phyloP scores from a whole-genome alignment of 2,113 vertebrate species.

The Symphodus melops region DNA sequence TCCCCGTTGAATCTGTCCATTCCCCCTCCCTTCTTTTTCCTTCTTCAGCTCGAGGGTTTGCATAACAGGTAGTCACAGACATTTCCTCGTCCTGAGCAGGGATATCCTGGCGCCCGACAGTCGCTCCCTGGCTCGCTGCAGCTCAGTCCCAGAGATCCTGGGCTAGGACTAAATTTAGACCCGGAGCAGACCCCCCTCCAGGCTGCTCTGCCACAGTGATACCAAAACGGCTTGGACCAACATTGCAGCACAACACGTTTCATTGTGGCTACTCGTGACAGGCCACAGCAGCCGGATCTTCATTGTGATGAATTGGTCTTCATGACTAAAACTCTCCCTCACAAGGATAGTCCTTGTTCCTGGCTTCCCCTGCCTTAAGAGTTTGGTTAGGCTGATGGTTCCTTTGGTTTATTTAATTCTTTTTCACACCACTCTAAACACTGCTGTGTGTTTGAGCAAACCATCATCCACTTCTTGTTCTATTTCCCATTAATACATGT shows the following conservation, averaged over 20 bases:
- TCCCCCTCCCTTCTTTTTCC: constrained; percentile 75
- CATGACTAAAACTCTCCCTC: background rate
- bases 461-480: background rate
- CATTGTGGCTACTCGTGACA: constrained; percentile 26
- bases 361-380: background rate
- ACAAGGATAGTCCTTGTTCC: background rate
- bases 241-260: constrained; percentile 73
- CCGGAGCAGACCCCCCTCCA: constrained; percentile 60
- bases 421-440: background rate
- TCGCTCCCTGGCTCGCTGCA: constrained; percentile 91
- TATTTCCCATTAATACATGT: background rate
- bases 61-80: constrained; percentile 99
- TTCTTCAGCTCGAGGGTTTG: constrained; percentile 84
- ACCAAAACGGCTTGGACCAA: constrained; percentile 49
- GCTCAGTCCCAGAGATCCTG: constrained; percentile 78
- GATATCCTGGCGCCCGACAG: constrained; percentile 99
- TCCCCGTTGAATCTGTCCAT: constrained; percentile 68
- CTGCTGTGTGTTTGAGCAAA: background rate
- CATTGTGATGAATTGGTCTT: constrained; percentile 8
- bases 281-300: constrained; percentile 16
- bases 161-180: constrained; percentile 90
- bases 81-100: constrained; percentile 98
- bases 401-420: background rate
- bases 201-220: constrained; percentile 80
- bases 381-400: background rate